Evolutionary conservation across 2,797 vertebrate genomes (phyloP).

Genomic region (Chaetophractus vellerosus): DNA sequence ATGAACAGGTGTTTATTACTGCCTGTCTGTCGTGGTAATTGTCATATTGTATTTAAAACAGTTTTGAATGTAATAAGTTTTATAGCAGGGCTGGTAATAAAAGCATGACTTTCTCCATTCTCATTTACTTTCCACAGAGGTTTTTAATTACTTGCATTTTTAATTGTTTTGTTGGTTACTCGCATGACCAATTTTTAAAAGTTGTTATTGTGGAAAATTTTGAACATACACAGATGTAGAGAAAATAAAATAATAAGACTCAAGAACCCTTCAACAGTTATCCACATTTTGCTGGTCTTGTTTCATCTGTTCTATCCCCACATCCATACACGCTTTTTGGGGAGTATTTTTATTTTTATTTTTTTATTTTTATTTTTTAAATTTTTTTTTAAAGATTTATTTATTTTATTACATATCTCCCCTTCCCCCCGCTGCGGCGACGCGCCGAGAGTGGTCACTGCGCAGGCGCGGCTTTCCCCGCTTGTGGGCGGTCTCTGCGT

Average conservation of each 20-base stretch:
- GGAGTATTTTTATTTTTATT: constrained; percentile 23
- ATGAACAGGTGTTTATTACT: background rate
- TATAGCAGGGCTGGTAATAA: background rate
- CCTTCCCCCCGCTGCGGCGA: no score
- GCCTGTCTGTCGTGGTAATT: background rate
- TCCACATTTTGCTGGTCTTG: background rate
- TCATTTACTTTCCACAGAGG: background rate
- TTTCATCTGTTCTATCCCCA: background rate
- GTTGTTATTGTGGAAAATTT: no score
- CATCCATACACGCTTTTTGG: background rate
- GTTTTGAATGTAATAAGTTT: constrained; percentile 10
- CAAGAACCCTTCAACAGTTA: background rate
- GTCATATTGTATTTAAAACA: constrained; percentile 42
- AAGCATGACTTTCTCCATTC: background rate
- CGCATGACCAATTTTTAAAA: background rate
- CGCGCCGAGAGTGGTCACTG: no score
- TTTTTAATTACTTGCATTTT: constrained; percentile 49
- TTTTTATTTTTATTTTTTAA: no score
- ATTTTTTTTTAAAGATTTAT: no score
- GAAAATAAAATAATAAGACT: no score
- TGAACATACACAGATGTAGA: no score
- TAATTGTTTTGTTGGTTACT: constrained; percentile 10
- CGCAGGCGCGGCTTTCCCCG: no score
- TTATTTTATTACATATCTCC: no score
- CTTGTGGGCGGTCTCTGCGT: no score